phyloP scores from a whole-genome alignment of 2,888 invertebrate genomes.

The Cheilosia impressa region DNA sequence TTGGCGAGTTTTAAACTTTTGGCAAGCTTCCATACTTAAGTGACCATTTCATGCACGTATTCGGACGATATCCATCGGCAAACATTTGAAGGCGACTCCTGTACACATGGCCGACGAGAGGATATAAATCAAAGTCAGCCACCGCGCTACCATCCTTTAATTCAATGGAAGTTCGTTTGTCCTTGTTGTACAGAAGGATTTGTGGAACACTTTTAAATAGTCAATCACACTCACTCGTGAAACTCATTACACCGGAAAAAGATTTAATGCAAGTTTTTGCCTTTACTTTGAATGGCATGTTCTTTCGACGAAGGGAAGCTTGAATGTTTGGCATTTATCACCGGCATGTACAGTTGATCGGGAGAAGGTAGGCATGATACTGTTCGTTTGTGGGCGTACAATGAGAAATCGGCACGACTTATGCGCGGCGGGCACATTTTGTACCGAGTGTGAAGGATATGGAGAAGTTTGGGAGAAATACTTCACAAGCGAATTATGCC shows the following conservation, averaged over 20 bases:
- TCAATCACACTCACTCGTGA: slow-evolving; percentile 53
- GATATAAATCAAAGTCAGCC: slow-evolving; percentile 69
- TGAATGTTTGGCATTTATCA: slow-evolving; percentile 50
- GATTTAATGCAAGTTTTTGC: slow-evolving; percentile 48
- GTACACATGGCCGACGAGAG: not conserved
- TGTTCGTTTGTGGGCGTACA: not conserved
- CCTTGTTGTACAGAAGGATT: slow-evolving; percentile 29
- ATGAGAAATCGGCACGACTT: not conserved
- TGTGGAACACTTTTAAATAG: slow-evolving; percentile 53
- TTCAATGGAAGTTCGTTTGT: slow-evolving; percentile 18
- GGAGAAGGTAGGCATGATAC: not conserved
- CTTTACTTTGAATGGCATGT: slow-evolving; percentile 34
- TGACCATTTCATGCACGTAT: slow-evolving; percentile 40
- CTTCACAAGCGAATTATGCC: not conserved
- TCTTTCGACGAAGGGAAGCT: slow-evolving; percentile 8
- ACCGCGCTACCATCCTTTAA: slow-evolving; percentile 11
- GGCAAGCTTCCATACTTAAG: slow-evolving; percentile 59
- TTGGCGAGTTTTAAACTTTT: slow-evolving; percentile 47
- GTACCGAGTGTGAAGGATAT: not conserved
- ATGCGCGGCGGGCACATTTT: slow-evolving; percentile 8
- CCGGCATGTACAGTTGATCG: not conserved
- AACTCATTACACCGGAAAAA: slow-evolving; percentile 60
- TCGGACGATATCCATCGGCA: slow-evolving; percentile 23
- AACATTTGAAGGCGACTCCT: slow-evolving; percentile 45
- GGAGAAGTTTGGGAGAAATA: not conserved